Evolutionary conservation across 2,888 invertebrate species (phyloP), one percentile per base, ranked within the genome.

Genomic region (Lochmaea capreae): DNA sequence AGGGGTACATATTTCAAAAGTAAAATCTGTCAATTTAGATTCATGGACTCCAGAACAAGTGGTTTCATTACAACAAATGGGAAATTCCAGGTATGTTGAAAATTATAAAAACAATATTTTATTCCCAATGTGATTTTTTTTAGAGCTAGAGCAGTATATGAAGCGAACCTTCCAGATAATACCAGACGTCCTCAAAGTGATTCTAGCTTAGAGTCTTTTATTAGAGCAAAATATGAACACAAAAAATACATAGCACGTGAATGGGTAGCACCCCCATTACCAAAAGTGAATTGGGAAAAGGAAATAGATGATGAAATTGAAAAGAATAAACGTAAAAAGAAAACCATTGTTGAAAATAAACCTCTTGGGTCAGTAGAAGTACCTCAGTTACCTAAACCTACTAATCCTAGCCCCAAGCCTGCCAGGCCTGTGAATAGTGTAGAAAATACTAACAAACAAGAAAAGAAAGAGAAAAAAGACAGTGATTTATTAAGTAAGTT

Each of bases 241-340:
- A 99, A 98, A 89, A 98, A 98, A 87, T 99, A 98, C 87, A 96
- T 98, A 83, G 98, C 98, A n/a, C 93, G 94, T 82, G 98, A 98
- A 88, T 98, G 97, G 97, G 95, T 98, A 67, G 95, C 94, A 57
- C 96, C 95, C 14, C 90, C 94, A 8, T 88, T 94, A 80, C 96
- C 96, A 6, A 95, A 95, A 88, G 84, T 84, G 11, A 92, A 93
- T 85, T 93, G 93, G 90, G 96, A 95, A 81, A 94, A 95, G 58
- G 79, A 79, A 65, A 79, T 79, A 33, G 79, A 78, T 59, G 79
- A 79, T 18, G 79, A 79, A 87, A 91, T 94, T 66, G 95, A 95
- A 84, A 90, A 91, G 77, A 94, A 93, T 83, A 95, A 94, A 83
- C 91, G 94, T 81, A 94, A 95, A 88, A 95, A 95, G 90, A 95